Evolutionary conservation across 2,888 invertebrate species (phyloP), one percentile per base, ranked within the genome.

Genomic region (Baronia brevicornis): DNA sequence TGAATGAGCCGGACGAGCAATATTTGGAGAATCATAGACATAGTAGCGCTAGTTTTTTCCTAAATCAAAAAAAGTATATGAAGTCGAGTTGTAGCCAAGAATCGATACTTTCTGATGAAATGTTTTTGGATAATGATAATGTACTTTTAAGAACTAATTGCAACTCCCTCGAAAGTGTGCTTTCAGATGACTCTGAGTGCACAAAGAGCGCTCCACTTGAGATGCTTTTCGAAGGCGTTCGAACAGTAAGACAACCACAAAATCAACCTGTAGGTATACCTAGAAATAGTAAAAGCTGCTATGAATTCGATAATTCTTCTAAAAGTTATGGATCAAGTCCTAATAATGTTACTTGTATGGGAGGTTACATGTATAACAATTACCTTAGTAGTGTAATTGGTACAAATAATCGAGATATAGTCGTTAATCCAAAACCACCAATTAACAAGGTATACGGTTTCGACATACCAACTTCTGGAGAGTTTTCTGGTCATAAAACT

Each of bases 1-100:
- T 85, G 0, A 58, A 84, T 23, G 84, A 71, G 24, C 53, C 64
- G 0, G 70, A 82, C 31, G 66, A 61, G 1, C 54, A 65, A 4
- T 82, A 80, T 52, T 60, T 88, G 22, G 88, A 88, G 33, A 86
- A 85, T 1, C 87, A 89, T 27, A 72, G 89, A 15, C 88, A 88
- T 28, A 93, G 90, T 21, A 91, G 92, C 51, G 93, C 93, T 3
- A 93, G 93, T 51, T 94, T 94, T 73, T 94, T 93, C 49, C 62
- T 94, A 11, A 91, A 91, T 33, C 90, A 89, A 33, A 87, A 88
- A 43, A 87, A 85, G 36, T 86, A 86, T 40, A 84, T 86, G 71
- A 88, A 88, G 38, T 78, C 78, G 2, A 89, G 88, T 42, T 86
- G 87, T 39, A 93, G 93, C 39, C 92, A 93, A 54, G 94, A 94